Evolutionary conservation across 1,140 invertebrate species (phyloP).

Genomic region (Goniozus legneri): DNA sequence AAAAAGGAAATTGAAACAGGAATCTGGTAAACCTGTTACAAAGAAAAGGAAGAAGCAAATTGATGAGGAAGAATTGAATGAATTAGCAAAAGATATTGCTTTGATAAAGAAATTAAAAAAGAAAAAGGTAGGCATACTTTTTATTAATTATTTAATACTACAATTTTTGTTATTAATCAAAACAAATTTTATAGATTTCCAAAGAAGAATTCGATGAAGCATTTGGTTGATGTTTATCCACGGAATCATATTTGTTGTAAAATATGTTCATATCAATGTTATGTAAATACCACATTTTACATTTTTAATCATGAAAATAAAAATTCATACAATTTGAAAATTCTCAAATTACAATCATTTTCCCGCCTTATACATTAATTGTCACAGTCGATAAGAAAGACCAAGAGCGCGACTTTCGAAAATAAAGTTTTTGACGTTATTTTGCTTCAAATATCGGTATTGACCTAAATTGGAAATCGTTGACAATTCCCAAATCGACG

Average conservation of each 20-base stretch:
- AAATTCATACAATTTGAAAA: no score
- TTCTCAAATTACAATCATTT: no score
- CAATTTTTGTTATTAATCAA: slow-evolving; percentile 20
- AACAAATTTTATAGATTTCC: no score
- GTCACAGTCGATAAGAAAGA: slow-evolving; percentile 4
- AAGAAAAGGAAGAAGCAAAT: slow-evolving; percentile 58
- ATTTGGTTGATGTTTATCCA: slow-evolving; percentile 37
- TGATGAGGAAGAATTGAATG: slow-evolving; percentile 76
- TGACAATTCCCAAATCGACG: no score
- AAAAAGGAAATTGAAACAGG: slow-evolving; percentile 54
- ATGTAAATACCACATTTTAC: no score
- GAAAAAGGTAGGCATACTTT: slow-evolving; percentile 61
- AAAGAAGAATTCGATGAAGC: slow-evolving; percentile 46
- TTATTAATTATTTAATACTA: slow-evolving; percentile 12
- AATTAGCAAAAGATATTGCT: slow-evolving; percentile 77
- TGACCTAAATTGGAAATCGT: no score
- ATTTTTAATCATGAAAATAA: no score
- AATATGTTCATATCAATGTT: no score
- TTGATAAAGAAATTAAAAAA: slow-evolving; percentile 87
- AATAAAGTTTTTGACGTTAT: no score
- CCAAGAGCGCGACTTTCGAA: slow-evolving; percentile 12
- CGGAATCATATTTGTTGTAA: no score
- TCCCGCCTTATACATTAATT: no score
- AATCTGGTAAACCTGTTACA: slow-evolving; percentile 46
- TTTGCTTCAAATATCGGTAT: no score